These are phyloP conservation scores for Macrobrachium nipponense DNA, from an alignment of 1,140 invertebrate species.

Conservation along the genomic window DNA sequence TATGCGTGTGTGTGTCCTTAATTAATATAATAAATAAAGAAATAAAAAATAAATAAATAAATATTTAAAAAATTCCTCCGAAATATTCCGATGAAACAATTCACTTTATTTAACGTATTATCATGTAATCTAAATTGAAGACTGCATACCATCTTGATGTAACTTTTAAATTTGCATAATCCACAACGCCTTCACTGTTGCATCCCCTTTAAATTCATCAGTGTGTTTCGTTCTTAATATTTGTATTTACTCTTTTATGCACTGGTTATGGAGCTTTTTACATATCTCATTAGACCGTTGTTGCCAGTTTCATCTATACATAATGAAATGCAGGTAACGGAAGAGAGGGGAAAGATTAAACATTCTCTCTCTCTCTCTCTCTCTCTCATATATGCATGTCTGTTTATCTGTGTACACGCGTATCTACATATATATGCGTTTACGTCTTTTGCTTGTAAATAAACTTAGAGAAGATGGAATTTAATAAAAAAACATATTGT, in stretches of 20 bases:
- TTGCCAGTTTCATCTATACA: too few species aligned
- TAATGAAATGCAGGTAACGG: neutral
- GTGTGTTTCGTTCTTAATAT: neutral
- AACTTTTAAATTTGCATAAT: too few species aligned
- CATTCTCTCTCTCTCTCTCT: conserved; percentile 14
- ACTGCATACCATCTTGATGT: too few species aligned
- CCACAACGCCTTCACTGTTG: too few species aligned
- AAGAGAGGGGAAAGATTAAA: neutral
- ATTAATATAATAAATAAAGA: too few species aligned
- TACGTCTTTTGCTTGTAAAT: neutral
- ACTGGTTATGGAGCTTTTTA: neutral
- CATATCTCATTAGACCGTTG: neutral
- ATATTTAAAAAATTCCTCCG: too few species aligned
- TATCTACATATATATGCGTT: neutral
- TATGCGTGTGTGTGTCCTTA: too few species aligned
- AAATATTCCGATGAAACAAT: too few species aligned
- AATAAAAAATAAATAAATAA: too few species aligned
- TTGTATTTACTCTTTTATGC: neutral
- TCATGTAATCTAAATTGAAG: too few species aligned
- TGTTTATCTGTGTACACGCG: neutral
- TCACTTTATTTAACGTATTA: too few species aligned
- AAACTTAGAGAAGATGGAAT: neutral
- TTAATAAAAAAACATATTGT: neutral
- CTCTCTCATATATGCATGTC: conserved; percentile 12
- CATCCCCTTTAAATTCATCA: too few species aligned